Evolutionary conservation across 30 jellyfish, hydroid and myxozoan genomes (phyloP).

Genomic region (Clytia hemisphaerica): DNA sequence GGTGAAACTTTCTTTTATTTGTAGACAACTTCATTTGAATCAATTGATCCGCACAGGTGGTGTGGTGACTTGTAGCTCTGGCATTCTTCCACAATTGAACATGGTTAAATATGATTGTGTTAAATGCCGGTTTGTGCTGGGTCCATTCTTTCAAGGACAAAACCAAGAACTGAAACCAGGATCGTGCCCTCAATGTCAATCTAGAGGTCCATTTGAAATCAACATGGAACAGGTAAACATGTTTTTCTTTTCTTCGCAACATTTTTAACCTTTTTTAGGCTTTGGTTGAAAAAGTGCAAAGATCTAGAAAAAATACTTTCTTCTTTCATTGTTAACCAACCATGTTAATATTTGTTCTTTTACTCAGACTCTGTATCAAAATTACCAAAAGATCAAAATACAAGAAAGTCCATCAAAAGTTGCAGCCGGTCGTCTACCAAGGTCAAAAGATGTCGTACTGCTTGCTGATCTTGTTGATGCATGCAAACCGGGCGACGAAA

Average conservation of each 20-base stretch:
- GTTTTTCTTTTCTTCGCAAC: background rate
- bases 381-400: slow-evolving; percentile 80
- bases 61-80: slow-evolving; percentile 89
- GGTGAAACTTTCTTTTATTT: background rate
- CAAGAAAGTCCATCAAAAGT: slow-evolving; percentile 97
- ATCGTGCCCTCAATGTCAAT: slow-evolving; percentile 95
- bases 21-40: slow-evolving; percentile 82
- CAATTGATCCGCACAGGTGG: slow-evolving; percentile 94
- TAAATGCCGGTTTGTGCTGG: slow-evolving; percentile 74
- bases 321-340: background rate
- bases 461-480: slow-evolving; percentile 94
- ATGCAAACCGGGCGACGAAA: slow-evolving; percentile 99
- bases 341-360: background rate
- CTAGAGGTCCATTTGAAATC: slow-evolving; percentile 96
- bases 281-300: background rate
- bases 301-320: background rate
- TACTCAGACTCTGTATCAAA: slow-evolving; percentile 75
- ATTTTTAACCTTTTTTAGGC: background rate
- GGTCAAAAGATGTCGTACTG: slow-evolving; percentile 86
- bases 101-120: slow-evolving; percentile 89
- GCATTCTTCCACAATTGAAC: slow-evolving; percentile 85
- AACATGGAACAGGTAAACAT: slow-evolving; percentile 75
- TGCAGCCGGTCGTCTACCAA: slow-evolving; percentile 98
- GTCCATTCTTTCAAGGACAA: slow-evolving; percentile 97
- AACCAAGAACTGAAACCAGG: slow-evolving; percentile 89